Evolutionary conservation across 1,140 invertebrate species (phyloP), one percentile per base, ranked within the genome.

Genomic region (Phymorhynchus buccinoides): DNA sequence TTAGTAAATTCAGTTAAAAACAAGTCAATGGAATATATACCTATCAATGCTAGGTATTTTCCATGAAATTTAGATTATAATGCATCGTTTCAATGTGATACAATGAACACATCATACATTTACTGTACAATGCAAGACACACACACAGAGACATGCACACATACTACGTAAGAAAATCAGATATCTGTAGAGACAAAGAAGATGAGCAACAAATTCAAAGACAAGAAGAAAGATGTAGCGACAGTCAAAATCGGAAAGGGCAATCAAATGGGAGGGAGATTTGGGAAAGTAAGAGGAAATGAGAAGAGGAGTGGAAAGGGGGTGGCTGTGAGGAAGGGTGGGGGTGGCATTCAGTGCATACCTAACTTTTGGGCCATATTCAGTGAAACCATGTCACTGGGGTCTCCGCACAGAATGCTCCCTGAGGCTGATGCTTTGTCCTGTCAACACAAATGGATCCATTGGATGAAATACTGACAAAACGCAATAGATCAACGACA

Each of bases 351-450:
- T 77, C 73, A 18, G 4, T 32, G 27, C 44, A 18, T 9, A 83
- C 81, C 81, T n/a, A 83, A 39, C 44, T 71, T 83, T 62, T 71
- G 62, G 42, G 81, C 81, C 62, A 83, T 83, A 35, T 73, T 83
- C 37, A 83, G 66, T 42, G 81, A 83, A 56, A 83, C 81, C 18
- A 41, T 14, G 44, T 83, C 81, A 73, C 81, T 73, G 7, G 66
- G 0, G 16, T 83, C 81, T 71, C 81, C 81, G 42, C 9, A 42
- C 62, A 83, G 22, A 44, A 73, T 56, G 66, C 66, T 83, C 22
- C 81, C 81, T 1, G 81, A 71, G 2, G 66, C 62, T 71, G 66
- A 16, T 41, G 37, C 81, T 42, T 44, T 83, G 81, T 83, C 48
- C 81, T 83, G 41, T 62, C 7, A 30, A 80, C 16, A 39, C 37